Base-by-base conservation (phyloP, 2,113 vertebrate species). In the Cryptomyrus ogoouensis region DNA sequence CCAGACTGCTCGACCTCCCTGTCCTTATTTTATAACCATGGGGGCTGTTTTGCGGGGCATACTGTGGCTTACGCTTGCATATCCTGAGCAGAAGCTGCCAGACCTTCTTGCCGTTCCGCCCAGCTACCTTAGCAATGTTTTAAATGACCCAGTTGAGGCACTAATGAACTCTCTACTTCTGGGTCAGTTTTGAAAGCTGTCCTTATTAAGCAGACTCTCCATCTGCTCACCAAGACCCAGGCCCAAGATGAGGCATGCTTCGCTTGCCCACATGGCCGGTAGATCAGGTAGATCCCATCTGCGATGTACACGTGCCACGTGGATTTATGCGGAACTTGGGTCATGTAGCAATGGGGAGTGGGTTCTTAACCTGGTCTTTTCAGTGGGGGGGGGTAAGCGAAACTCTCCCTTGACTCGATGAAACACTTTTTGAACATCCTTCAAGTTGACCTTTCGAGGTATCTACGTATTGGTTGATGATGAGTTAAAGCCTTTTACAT, bases 161-260 rank as follows among this genome's bases (percentile, higher is more conserved):
- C 83, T 10, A 47, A 84, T 84, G 39, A 84, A 46, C 39, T 24
- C 39, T 46, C 15, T 27, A 4, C 42, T 84, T 46, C 42, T 84
- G 42, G 42, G 83, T 46, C 44, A 46, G 21, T 47, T 84, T n/a
- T 44, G 44, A 24, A 84, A 47, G 42, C 21, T 47, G 21, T 47
- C 44, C 39, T 84, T 47, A 84, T 84, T 84, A 84, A 84, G 44
- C 21, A 24, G 83, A 84, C 83, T 47, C 83, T 84, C 44, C 83
- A 84, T 47, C 83, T 46, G 83, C 44, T 84, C 83, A 24, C 44
- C 39, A 46, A 44, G 44, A 47, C 21, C 44, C 83, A 84, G 21
- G 19, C 42, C 83, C 44, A 15, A 8, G 42, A 44, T 24, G 44
- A 3, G 83, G 44, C 10, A 35, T 47, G 5, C 24, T 7, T 13